phyloP scores from a whole-genome alignment of 2,113 vertebrate species.

The Dasyurus viverrinus region DNA sequence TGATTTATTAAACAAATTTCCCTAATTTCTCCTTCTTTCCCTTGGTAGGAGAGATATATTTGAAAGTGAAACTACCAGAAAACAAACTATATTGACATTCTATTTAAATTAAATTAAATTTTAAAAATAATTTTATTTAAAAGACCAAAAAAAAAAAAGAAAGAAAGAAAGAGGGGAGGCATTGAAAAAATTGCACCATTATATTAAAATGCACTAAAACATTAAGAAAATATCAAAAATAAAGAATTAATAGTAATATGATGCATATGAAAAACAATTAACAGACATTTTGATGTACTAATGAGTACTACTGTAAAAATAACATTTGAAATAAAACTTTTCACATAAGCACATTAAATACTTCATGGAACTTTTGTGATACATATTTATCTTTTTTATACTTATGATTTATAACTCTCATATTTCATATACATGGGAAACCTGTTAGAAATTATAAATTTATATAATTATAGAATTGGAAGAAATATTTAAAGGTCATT shows the following conservation, averaged over 20 bases:
- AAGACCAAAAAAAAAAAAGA: not conserved
- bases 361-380: constrained; percentile 53
- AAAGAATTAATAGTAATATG: not conserved
- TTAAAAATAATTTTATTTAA: not conserved
- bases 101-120: no score
- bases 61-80: not conserved
- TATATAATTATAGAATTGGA: not conserved
- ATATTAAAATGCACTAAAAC: not conserved
- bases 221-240: not conserved
- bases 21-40: not conserved
- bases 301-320: constrained; percentile 42
- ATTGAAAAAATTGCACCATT: not conserved
- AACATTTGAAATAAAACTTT: constrained; percentile 66
- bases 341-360: constrained; percentile 41
- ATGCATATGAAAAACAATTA: constrained; percentile 49
- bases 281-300: constrained; percentile 38
- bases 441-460: not conserved
- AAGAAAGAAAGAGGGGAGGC: not conserved
- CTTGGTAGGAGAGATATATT: not conserved
- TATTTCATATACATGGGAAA: constrained; percentile 4
- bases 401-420: constrained; percentile 2
- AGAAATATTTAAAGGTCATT: constrained; percentile 30
- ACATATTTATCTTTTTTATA: constrained; percentile 6
- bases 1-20: not conserved
- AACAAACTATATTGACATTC: not conserved